Conservation (phyloP, 2,888 invertebrate species). For the Periphyllus acericola region DNA sequence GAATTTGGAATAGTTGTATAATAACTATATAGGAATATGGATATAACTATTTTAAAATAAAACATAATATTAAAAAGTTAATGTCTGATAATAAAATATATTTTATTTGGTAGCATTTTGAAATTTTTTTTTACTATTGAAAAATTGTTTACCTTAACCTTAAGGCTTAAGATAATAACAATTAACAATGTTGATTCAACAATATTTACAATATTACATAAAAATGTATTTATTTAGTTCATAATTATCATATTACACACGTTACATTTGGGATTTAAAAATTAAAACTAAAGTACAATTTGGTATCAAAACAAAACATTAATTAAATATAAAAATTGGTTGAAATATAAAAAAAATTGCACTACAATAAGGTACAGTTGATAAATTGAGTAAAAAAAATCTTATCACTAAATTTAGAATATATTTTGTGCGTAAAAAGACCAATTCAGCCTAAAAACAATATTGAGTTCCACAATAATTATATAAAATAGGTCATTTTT, state of each 20-base stretch:
- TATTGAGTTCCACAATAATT: constrained; percentile 33
- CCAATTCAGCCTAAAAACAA: constrained; percentile 47
- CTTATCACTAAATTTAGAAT: constrained; percentile 53
- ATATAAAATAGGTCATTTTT: constrained; percentile 29
- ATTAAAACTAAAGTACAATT: constrained; percentile 39
- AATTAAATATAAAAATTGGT: constrained; percentile 23
- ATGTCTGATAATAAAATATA: neutral
- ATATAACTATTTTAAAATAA: neutral
- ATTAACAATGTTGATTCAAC: neutral
- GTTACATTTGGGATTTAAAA: constrained; percentile 8
- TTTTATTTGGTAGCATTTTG: neutral
- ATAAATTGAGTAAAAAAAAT: constrained; percentile 31
- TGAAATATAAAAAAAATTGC: constrained; percentile 45
- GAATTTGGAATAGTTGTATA: no score
- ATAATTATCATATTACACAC: constrained; percentile 22
- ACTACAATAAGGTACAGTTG: constrained; percentile 23
- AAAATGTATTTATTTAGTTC: constrained; percentile 18
- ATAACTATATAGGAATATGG: no score
- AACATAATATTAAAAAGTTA: neutral
- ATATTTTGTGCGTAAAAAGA: constrained; percentile 38
- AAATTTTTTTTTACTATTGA: neutral
- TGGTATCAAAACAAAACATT: constrained; percentile 39
- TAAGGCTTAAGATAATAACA: neutral
- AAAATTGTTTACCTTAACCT: neutral
- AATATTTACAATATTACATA: constrained; percentile 21